These are phyloP conservation scores for Callyntrura sp. DNA, from an alignment of 2,888 invertebrate species.

Conservation along the genomic window DNA sequence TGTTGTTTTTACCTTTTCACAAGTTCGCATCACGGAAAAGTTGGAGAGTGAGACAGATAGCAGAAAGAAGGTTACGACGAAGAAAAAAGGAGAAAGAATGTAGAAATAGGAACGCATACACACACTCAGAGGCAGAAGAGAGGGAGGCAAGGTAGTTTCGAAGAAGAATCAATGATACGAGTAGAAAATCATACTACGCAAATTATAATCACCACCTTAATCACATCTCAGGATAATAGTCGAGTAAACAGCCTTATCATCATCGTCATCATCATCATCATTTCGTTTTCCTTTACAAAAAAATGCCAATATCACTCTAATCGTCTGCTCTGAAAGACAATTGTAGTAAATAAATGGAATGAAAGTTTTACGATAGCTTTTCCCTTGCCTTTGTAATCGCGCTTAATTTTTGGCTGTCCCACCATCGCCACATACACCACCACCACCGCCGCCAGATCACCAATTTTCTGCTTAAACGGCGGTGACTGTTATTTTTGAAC, in stretches of 20 bases:
- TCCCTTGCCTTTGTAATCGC: too few species aligned
- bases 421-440: too few species aligned
- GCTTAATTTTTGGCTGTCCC: too few species aligned
- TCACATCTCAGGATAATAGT: neutral
- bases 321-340: neutral
- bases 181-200: conserved; percentile 17
- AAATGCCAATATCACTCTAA: neutral
- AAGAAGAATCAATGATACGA: conserved; percentile 2
- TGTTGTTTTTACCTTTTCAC: neutral
- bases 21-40: neutral
- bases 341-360: too few species aligned
- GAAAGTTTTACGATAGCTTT: too few species aligned
- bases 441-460: too few species aligned
- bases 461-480: neutral
- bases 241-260: neutral
- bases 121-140: too few species aligned
- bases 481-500: neutral
- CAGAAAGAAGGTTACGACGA: conserved; percentile 12
- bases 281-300: neutral
- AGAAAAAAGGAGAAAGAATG: conserved; percentile 1
- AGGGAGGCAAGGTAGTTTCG: neutral
- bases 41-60: neutral
- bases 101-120: conserved; percentile 4
- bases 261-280: neutral
- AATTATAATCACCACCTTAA: conserved; percentile 2